These are phyloP conservation scores for Pollenia angustigena DNA, from an alignment of 2,888 invertebrate species.

Conservation along the genomic window DNA sequence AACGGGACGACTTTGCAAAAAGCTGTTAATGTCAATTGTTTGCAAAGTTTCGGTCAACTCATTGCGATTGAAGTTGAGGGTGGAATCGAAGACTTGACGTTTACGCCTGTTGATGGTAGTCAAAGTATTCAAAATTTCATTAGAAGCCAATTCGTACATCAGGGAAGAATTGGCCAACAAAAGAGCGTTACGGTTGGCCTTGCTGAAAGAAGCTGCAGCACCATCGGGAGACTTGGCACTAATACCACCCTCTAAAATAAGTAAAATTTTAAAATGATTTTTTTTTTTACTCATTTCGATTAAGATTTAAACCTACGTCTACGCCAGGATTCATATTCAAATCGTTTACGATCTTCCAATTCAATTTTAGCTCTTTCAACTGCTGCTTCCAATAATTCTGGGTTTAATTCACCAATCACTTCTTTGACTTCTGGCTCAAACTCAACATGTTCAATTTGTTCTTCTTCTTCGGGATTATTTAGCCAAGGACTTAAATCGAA, in stretches of 20 bases:
- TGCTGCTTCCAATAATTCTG: slow-evolving; percentile 90
- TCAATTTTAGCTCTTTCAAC: slow-evolving; percentile 92
- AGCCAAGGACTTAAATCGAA: slow-evolving; percentile 89
- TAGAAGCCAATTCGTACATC: slow-evolving; percentile 93
- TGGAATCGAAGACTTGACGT: slow-evolving; percentile 90
- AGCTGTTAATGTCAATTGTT: slow-evolving; percentile 90
- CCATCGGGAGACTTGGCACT: slow-evolving; percentile 94
- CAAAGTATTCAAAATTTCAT: slow-evolving; percentile 90
- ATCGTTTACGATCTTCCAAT: slow-evolving; percentile 89
- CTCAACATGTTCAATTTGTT: slow-evolving; percentile 80
- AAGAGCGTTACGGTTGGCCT: slow-evolving; percentile 93
- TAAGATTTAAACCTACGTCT: slow-evolving; percentile 85
- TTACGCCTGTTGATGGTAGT: slow-evolving; percentile 86
- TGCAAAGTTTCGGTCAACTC: slow-evolving; percentile 91
- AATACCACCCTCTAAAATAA: slow-evolving; percentile 88
- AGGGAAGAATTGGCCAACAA: slow-evolving; percentile 93
- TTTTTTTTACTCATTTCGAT: background rate
- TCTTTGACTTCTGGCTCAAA: slow-evolving; percentile 81
- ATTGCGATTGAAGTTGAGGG: slow-evolving; percentile 85
- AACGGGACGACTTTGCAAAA: slow-evolving; percentile 85
- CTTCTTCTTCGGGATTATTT: slow-evolving; percentile 83
- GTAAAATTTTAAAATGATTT: background rate
- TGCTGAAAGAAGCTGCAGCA: slow-evolving; percentile 95
- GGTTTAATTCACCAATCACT: slow-evolving; percentile 88
- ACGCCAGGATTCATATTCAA: slow-evolving; percentile 93